These are phyloP conservation scores for Capitella teleta DNA, from an alignment of 1,140 invertebrate species.

Conservation along the genomic window DNA sequence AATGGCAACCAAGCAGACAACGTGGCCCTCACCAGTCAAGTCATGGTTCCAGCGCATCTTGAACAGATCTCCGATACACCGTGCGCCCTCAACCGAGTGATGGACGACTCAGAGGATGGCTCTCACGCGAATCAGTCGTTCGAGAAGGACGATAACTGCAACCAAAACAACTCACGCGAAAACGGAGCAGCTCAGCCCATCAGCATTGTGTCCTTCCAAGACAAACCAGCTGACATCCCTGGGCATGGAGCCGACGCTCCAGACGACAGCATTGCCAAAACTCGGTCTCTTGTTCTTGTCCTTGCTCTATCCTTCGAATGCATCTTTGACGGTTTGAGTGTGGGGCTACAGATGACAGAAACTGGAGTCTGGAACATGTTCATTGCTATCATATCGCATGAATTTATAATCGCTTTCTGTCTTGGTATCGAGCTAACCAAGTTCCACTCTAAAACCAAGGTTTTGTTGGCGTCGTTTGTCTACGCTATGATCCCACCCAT, in stretches of 20 bases:
- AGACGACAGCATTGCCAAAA: neutral
- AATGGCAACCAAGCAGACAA: neutral
- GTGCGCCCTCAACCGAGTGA: too few relatives aligned
- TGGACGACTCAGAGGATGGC: neutral
- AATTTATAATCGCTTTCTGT: slow-evolving; percentile 66
- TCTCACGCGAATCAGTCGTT: neutral
- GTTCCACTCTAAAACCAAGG: slow-evolving; percentile 46
- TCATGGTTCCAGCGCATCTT: neutral
- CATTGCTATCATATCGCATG: slow-evolving; percentile 52
- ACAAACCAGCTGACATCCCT: neutral
- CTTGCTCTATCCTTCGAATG: slow-evolving; percentile 29
- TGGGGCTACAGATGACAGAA: slow-evolving; percentile 30
- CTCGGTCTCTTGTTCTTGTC: slow-evolving; percentile 20
- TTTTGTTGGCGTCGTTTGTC: slow-evolving; percentile 33
- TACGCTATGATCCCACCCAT: slow-evolving; percentile 60
- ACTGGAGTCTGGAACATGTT: slow-evolving; percentile 58
- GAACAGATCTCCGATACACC: too few relatives aligned
- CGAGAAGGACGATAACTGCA: neutral
- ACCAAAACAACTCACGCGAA: neutral
- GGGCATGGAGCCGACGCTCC: neutral
- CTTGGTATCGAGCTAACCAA: slow-evolving; percentile 56
- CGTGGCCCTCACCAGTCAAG: neutral
- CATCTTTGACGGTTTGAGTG: slow-evolving; percentile 30
- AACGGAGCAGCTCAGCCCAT: neutral
- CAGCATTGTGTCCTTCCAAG: neutral